Percentiles rank a stretch among this genome's conserved stretches.
phyloP scores from a whole-genome alignment of 2,888 invertebrate genomes.

The Caenorhabditis auriculariae region DNA sequence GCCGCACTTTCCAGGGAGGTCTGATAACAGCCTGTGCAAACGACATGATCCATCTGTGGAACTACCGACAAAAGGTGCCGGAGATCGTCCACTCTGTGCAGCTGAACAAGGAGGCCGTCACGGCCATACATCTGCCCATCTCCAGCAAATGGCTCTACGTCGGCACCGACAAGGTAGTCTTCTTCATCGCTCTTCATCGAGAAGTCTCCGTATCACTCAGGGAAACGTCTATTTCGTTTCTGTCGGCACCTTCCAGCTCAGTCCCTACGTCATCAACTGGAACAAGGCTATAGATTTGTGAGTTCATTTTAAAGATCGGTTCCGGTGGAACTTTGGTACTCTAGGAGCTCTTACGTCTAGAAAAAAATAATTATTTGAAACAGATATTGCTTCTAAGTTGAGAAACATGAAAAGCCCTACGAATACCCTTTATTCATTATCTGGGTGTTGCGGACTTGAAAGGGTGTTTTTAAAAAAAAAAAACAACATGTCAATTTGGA shows the following conservation, averaged over 20 bases:
- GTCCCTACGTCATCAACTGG: conserved; percentile 99
- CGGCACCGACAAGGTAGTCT: conserved; percentile 78
- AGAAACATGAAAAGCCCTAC: too few species aligned
- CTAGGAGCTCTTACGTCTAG: too few species aligned
- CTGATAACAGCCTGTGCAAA: conserved; percentile 92
- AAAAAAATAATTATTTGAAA: too few species aligned
- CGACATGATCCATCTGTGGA: conserved; percentile 95
- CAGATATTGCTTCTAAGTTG: too few species aligned
- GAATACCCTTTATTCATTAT: too few species aligned
- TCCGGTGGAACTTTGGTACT: too few species aligned
- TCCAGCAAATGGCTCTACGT: conserved; percentile 98
- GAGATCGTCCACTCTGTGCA: conserved; percentile 89
- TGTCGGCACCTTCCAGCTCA: conserved; percentile 90
- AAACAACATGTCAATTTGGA: too few species aligned
- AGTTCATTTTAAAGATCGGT: conserved; percentile 58
- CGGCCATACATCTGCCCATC: conserved; percentile 89
- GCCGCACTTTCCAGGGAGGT: conserved; percentile 73
- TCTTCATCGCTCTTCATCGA: neutral
- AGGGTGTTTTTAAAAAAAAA: too few species aligned
- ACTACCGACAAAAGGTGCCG: conserved; percentile 76
- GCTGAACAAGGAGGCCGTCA: conserved; percentile 81
- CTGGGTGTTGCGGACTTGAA: too few species aligned
- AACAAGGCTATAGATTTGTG: conserved; percentile 99
- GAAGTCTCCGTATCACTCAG: conserved; percentile 66
- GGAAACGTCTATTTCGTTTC: conserved; percentile 97